Evolutionary conservation across 2,797 vertebrate species (phyloP), one percentile per base, ranked within the genome.

Genomic region (Harpagifer antarcticus): DNA sequence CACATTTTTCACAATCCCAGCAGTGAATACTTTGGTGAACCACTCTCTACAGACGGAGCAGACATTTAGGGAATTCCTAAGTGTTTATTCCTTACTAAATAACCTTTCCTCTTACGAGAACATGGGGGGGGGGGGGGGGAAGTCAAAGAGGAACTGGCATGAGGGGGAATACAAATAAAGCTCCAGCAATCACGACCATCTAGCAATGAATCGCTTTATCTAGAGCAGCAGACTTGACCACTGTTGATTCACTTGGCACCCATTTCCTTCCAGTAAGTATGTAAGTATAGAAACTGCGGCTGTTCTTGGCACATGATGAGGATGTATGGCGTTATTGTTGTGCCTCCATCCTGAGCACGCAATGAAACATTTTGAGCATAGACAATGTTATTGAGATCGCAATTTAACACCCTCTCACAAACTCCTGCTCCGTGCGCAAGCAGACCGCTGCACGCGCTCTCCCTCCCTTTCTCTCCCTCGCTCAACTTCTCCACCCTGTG

Each of bases 271-370:
- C 68, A 73, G 76, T 12, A 62, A 67, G 19, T 11, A 56, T 31
- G 4, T 31, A 54, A 82, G 45, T 52, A 73, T 52, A 63, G 68
- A 83, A 89, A 61, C 55, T 31, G 44, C 62, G 62, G 33, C 49
- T 57, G n/a, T 76, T 71, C 57, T 57, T 47, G 55, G 12, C 20
- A 68, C 2, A 54, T 49, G 20, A 52, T 44, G 12, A 65, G 61
- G 31, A 40, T n/a, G 37, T 62, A 50, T 48, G 15, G 68, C n/a
- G 44, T 53, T 5, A 27, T 27, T 27, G 27, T 27, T 5, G 27
- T 27, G 27, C 27, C 27, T 27, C 27, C 4, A 27, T 27, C 27
- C 27, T 27, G 4, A 27, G 27, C 27, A 1, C 27, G 27, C 27
- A 27, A 27, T 27, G 27, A 27, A 27, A 27, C 27, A 27, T 27